Base-by-base conservation (phyloP, 2,888 invertebrate species). In the Dynastes hyllus region DNA sequence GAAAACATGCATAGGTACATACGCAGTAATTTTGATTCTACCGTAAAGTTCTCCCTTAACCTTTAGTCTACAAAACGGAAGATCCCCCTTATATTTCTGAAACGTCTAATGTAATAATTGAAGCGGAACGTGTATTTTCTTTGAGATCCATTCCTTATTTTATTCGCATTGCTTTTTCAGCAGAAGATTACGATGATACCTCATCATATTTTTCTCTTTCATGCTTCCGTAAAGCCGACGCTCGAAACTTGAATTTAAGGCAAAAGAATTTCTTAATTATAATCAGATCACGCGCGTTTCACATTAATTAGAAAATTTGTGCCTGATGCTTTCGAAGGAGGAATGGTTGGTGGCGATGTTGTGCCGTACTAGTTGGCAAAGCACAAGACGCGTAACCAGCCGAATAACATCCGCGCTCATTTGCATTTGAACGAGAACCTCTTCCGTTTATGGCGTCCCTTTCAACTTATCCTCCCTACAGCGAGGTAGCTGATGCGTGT, bases 221-320 rank as follows among this genome's bases (percentile, higher is more conserved):
- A 32, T 29, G 1, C 32, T 50, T 61, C 27, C 40, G 13, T 27
- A 27, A 51, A 67, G 55, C 50, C 70, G n/a, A 50, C 63, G n/a
- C 45, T 27, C 16, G n/a, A 63, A 45, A 11, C 45, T 27, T 61
- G 50, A 50, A 63, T 61, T 75, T 13, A 50, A 61, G 22, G 29
- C 61, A 40, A 29, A 61, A 71, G 45, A 73, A 29, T 65, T 71
- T 53, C 58, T 83, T 84, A 85, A 85, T 84, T 84, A 84, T 84
- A 84, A 84, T 84, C 84, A 84, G 84, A 85, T 85, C 84, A 83
- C 82, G 80, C 78, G 76, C 82, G 81, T 83, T 85, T 84, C 83
- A 81, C 84, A 84, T 84, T 84, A 85, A 84, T 84, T 83, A 82
- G 82, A 77, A 79, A 77, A 71, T 78, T 78, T 78, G 78, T 61